These are phyloP conservation scores for Temnothorax nylanderi DNA, from an alignment of 1,140 invertebrate species.

Conservation along the genomic window DNA sequence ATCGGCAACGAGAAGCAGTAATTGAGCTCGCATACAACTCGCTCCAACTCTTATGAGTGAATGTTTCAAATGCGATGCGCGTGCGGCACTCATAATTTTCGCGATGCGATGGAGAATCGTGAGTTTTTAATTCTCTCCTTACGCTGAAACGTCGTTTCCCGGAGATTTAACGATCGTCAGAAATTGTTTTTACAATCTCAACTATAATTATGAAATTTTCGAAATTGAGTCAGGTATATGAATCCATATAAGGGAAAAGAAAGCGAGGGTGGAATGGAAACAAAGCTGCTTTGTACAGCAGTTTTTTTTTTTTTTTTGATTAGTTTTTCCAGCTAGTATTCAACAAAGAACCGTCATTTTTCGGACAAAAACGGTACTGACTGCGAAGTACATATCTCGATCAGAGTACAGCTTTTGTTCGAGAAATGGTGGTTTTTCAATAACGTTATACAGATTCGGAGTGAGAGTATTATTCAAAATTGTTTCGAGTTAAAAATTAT, in stretches of 20 bases:
- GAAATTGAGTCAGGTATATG: not conserved
- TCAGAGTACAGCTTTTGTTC: conserved; percentile 15
- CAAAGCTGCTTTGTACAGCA: conserved; percentile 5
- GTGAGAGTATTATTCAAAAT: not conserved
- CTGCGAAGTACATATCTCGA: not conserved
- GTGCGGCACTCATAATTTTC: conserved; percentile 4
- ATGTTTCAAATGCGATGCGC: not conserved
- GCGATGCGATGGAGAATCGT: not conserved
- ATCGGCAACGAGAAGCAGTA: conserved; percentile 20
- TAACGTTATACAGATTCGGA: not conserved
- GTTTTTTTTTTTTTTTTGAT: conserved; percentile 9
- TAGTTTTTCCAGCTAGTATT: conserved; percentile 18
- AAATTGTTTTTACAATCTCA: not conserved
- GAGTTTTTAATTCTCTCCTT: not conserved
- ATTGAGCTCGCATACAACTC: conserved; percentile 13
- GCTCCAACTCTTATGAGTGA: not conserved
- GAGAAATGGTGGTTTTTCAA: conserved; percentile 24
- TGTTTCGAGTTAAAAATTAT: not conserved
- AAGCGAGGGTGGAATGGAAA: not conserved
- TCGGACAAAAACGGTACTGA: conserved; percentile 14
- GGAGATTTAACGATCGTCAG: not conserved
- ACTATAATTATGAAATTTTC: not conserved
- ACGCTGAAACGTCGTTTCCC: not conserved
- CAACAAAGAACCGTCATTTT: conserved; percentile 36
- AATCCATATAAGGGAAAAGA: not conserved